phyloP scores from a whole-genome alignment of 2,797 vertebrate species.

The Scyliorhinus canicula region DNA sequence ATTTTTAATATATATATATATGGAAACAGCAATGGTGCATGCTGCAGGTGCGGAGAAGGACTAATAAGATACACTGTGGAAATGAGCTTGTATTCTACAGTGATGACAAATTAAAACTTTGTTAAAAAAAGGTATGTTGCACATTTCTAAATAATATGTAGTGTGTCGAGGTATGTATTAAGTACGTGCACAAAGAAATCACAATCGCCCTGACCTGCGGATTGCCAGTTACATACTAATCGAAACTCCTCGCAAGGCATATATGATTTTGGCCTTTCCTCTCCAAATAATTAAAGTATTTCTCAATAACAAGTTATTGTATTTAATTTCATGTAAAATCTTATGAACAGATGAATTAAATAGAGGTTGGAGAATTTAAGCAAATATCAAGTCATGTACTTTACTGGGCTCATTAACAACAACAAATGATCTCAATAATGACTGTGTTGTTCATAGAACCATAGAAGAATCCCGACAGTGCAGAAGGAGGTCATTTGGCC shows the following conservation, averaged over 20 bases:
- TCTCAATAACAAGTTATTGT: not conserved
- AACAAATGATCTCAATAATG: not conserved
- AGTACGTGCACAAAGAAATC: not conserved
- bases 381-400: not conserved
- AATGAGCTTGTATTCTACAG: not conserved
- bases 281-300: not conserved
- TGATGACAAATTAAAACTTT: not conserved
- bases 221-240: not conserved
- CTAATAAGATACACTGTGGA: too few species aligned
- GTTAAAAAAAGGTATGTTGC: not conserved
- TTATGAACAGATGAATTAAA: not conserved
- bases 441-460: not conserved
- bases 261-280: not conserved
- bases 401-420: not conserved
- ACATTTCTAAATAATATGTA: not conserved
- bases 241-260: not conserved
- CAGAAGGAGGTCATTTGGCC: too few species aligned
- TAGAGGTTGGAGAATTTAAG: not conserved
- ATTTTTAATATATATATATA: not conserved
- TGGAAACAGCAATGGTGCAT: not conserved
- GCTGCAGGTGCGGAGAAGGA: not conserved
- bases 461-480: too few species aligned
- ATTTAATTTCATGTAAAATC: not conserved
- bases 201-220: not conserved
- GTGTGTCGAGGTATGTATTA: not conserved